phyloP scores from a whole-genome alignment of 2,888 invertebrate genomes.

The Parochlus steinenii region DNA sequence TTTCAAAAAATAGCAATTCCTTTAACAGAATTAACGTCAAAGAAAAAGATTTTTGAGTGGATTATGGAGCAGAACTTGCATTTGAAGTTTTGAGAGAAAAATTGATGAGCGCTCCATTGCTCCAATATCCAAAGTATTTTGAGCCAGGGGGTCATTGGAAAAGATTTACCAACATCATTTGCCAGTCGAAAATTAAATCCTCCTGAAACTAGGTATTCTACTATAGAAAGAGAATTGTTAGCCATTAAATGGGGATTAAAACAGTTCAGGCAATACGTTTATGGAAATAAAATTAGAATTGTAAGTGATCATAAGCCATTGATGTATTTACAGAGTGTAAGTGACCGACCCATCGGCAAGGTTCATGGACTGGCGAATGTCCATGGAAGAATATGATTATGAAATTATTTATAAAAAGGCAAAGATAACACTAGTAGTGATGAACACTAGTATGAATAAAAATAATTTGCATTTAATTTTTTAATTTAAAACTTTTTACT shows the following conservation, averaged over 20 bases:
- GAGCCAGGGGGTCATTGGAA: constrained; percentile 4
- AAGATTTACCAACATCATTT: constrained; percentile 3
- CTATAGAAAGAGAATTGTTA: constrained; percentile 7
- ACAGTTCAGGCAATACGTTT: too few relatives aligned
- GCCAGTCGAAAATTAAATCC: constrained; percentile 7
- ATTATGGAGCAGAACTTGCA: constrained; percentile 3
- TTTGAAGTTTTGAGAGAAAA: constrained; percentile 4
- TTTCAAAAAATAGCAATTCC: neutral
- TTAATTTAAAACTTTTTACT: too few relatives aligned
- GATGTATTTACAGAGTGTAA: neutral
- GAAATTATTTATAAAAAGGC: too few relatives aligned
- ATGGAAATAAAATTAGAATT: constrained; percentile 3
- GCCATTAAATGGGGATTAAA: constrained; percentile 7
- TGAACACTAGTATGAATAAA: too few relatives aligned
- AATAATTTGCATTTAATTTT: too few relatives aligned
- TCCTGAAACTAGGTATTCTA: constrained; percentile 5
- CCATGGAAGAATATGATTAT: too few relatives aligned
- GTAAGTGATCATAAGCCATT: constrained; percentile 9
- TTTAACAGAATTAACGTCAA: too few relatives aligned
- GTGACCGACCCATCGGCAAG: neutral
- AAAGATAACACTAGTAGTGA: too few relatives aligned
- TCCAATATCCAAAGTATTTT: constrained; percentile 9
- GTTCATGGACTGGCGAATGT: too few relatives aligned
- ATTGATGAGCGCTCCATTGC: constrained; percentile 7
- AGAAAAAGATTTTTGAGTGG: constrained; percentile 3